Evolutionary conservation across 1,140 invertebrate species (phyloP), one percentile per base, ranked within the genome.

Genomic region (Heliothis virescens): DNA sequence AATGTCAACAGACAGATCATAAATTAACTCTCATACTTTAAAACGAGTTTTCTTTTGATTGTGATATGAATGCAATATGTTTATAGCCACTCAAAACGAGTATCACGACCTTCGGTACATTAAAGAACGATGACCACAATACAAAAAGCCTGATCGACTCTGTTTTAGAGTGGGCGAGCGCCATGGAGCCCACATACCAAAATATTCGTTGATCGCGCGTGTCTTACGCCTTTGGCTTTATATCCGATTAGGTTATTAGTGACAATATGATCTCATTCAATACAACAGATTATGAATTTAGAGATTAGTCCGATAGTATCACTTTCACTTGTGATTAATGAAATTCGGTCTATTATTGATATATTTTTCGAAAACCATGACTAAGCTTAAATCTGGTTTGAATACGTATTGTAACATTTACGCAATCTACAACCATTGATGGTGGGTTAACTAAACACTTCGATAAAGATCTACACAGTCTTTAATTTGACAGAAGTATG

Each of bases 281-380:
- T 41, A 50, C 55, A 15, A 62, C 13, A 75, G 16, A 53, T n/a
- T n/a, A n/a, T n/a, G 13, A 15, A 34, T 63, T 63, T 48, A 52
- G 26, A 53, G 1, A 76, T 65, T 62, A 69, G 18, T 10, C 26
- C 47, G 62, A 65, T 59, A 50, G 18, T 48, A 73, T 74, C 79
- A 67, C 79, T 80, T 80, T 80, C 79, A 75, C 79, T 67, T 59
- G 16, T 55, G 78, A 79, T 73, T 79, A 63, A 73, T 79, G 55
- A 52, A 63, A 63, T 76, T 76, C 60, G 15, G 34, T 65, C 34
- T 47, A 65, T 76, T 76, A 47, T 65, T 15, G 55, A 60, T 48
- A 67, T 41, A 76, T 53, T 76, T 63, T 52, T 15, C 18, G 29
- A 59, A 60, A 53, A 59, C 18, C 34, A 50, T 52, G 57, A 75